phyloP scores from a whole-genome alignment of 2,797 vertebrate species.

The Neomorphus geoffroyi region DNA sequence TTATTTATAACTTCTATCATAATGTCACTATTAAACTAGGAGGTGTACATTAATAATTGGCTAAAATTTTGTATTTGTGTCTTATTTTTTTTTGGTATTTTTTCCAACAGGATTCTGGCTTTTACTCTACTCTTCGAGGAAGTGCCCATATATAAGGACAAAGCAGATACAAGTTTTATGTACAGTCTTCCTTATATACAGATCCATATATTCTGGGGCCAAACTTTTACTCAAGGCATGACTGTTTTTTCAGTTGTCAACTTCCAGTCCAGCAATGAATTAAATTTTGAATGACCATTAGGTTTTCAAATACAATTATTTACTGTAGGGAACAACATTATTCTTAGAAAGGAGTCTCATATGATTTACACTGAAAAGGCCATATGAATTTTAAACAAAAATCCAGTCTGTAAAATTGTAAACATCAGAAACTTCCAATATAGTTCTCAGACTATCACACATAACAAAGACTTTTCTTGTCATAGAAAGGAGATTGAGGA shows the following conservation, averaged over 20 bases:
- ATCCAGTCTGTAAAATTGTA: background rate
- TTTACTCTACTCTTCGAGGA: background rate
- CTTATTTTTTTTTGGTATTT: background rate
- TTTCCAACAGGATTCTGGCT: background rate
- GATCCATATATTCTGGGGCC: background rate
- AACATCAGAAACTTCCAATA: background rate
- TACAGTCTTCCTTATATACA: background rate
- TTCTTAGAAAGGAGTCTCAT: background rate
- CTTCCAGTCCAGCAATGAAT: background rate
- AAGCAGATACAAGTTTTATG: background rate
- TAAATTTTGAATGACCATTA: background rate
- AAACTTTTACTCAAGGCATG: background rate
- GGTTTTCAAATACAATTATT: background rate
- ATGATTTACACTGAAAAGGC: background rate
- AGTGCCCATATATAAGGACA: background rate
- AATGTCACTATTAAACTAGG: background rate
- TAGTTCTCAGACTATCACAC: background rate
- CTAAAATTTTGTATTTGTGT: background rate
- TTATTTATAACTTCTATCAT: background rate
- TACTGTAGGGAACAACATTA: background rate
- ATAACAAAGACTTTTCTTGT: background rate
- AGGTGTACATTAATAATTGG: background rate
- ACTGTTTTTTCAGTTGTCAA: background rate
- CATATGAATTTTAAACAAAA: background rate
- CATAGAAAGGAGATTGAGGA: background rate